Percentiles rank a stretch among this genome's conserved stretches.
Conservation (phyloP, 2,888 invertebrate species). For the Agrochola lota region DNA sequence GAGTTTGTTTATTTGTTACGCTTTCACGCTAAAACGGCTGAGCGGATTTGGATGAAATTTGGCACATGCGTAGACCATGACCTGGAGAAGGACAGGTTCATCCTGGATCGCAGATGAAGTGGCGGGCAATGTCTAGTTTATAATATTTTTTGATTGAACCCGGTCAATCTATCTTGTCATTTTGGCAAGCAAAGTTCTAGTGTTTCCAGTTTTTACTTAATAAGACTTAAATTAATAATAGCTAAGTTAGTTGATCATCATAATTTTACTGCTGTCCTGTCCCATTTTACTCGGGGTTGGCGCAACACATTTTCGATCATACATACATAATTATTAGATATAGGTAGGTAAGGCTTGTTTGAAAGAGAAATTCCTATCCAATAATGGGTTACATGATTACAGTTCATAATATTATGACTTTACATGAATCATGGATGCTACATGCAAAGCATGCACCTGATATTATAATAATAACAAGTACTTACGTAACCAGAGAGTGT, state of each 20-base stretch:
- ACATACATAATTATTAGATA: neutral
- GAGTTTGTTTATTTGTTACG: too few relatives aligned
- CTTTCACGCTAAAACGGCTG: too few relatives aligned
- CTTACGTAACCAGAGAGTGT: slow-evolving; percentile 7
- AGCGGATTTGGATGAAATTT: too few relatives aligned
- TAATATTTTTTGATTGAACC: neutral
- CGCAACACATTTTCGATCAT: neutral
- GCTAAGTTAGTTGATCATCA: neutral
- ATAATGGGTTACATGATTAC: slow-evolving; percentile 15
- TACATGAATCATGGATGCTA: slow-evolving; percentile 12
- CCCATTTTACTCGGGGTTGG: neutral
- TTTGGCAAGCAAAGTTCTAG: neutral
- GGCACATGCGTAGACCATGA: too few relatives aligned
- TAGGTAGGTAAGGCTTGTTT: neutral
- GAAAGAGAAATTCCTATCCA: slow-evolving; percentile 12
- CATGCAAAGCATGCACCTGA: neutral
- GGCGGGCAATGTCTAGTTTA: neutral
- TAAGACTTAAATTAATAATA: neutral
- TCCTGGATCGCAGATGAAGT: too few relatives aligned
- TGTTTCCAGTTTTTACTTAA: neutral
- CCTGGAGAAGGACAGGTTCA: too few relatives aligned
- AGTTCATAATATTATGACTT: neutral
- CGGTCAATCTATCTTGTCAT: neutral
- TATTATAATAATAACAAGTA: slow-evolving; percentile 33
- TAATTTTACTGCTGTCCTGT: too few relatives aligned